These are phyloP conservation scores for Pollenia amentaria DNA, from an alignment of 2,888 invertebrate genomes.

Conservation along the genomic window DNA sequence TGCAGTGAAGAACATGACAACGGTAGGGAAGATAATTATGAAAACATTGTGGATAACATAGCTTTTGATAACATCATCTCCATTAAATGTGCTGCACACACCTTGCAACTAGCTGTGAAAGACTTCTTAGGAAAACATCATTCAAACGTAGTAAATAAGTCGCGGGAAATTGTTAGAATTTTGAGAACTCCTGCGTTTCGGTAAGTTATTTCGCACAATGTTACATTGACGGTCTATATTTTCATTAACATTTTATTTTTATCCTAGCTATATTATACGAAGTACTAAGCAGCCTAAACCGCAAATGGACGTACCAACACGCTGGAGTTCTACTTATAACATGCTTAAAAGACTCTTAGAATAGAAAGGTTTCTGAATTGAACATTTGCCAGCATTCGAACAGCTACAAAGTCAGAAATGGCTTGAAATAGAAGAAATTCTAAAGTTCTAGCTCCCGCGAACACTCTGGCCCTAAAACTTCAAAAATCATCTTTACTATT, in stretches of 20 bases:
- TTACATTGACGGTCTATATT: no score
- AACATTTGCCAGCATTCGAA: no score
- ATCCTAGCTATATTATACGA: constrained; percentile 31
- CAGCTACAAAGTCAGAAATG: no score
- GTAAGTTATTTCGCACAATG: constrained; percentile 23
- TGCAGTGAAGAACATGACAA: no score
- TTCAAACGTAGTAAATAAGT: constrained; percentile 32
- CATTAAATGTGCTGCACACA: constrained; percentile 31
- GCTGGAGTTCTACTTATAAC: no score
- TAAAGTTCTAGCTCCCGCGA: no score
- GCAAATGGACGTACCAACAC: not conserved
- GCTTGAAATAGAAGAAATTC: no score
- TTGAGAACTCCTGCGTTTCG: constrained; percentile 33
- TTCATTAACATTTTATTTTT: no score
- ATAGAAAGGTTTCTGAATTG: no score
- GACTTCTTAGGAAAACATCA: constrained; percentile 25
- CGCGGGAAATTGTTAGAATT: constrained; percentile 25
- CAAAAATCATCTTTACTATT: no score
- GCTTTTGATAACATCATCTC: constrained; percentile 33
- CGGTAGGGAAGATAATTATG: constrained; percentile 6
- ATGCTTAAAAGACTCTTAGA: no score
- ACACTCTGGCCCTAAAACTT: no score
- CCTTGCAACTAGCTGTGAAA: constrained; percentile 27
- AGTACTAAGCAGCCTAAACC: constrained; percentile 14
- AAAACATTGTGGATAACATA: constrained; percentile 29